These are phyloP conservation scores for Lepidotrigona ventralis DNA, from an alignment of 1,140 invertebrate genomes.

Conservation along the genomic window DNA sequence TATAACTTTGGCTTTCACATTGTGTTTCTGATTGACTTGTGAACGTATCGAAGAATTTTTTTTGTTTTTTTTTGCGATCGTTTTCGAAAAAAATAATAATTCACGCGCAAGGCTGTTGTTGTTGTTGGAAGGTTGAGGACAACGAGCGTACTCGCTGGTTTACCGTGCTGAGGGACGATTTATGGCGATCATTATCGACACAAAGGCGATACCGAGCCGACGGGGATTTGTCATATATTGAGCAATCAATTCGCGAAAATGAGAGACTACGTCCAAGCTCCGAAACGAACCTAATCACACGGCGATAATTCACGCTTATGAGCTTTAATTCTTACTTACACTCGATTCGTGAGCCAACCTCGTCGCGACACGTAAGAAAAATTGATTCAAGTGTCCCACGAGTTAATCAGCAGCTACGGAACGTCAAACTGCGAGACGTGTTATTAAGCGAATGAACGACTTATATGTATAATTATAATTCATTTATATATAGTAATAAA, in stretches of 20 bases:
- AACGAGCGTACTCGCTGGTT: not conserved
- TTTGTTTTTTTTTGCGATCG: not conserved
- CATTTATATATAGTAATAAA: no score
- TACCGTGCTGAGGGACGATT: slow-evolving; percentile 16
- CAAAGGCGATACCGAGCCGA: slow-evolving; percentile 22
- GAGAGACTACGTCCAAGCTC: not conserved
- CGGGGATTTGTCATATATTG: slow-evolving; percentile 19
- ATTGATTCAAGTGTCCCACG: not conserved
- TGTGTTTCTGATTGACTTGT: not conserved
- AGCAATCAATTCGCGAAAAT: slow-evolving; percentile 40
- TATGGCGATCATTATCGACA: slow-evolving; percentile 18
- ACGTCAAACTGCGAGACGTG: not conserved
- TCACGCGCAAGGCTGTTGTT: not conserved
- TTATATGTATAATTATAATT: not conserved
- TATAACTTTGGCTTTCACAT: not conserved
- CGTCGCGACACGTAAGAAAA: not conserved
- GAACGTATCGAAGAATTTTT: not conserved
- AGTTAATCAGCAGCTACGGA: not conserved
- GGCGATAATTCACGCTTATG: slow-evolving; percentile 25
- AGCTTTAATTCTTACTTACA: not conserved
- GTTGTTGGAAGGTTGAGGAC: not conserved
- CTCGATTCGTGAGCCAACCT: not conserved
- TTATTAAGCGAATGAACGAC: not conserved
- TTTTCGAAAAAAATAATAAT: not conserved
- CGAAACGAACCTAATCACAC: not conserved